Conservation (phyloP, 2,888 invertebrate genomes). For the Anoplius nigerrimus region DNA sequence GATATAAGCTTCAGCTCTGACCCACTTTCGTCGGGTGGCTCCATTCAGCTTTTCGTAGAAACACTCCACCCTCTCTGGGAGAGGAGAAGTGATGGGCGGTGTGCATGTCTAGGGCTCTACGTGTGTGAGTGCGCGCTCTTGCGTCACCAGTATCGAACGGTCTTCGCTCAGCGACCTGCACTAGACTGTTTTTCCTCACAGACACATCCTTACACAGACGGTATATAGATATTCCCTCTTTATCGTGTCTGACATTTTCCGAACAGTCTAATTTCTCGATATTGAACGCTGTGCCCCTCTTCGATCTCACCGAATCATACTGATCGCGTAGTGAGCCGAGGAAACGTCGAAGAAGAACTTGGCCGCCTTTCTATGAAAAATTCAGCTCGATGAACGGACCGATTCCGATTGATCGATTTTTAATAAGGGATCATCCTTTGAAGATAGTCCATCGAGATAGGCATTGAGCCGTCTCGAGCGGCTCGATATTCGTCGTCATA, state of each 20-base stretch:
- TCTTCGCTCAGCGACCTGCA: slow-evolving; percentile 20
- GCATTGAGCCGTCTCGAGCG: slow-evolving; percentile 40
- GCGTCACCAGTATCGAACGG: slow-evolving; percentile 67
- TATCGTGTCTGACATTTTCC: slow-evolving; percentile 3
- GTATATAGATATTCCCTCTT: background rate
- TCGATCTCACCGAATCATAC: background rate
- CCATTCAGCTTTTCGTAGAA: slow-evolving; percentile 68
- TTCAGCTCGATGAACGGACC: background rate
- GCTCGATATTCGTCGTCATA: slow-evolving; percentile 56
- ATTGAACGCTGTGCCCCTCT: background rate
- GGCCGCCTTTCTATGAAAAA: background rate
- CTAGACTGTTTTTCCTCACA: slow-evolving; percentile 4
- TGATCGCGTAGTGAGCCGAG: background rate
- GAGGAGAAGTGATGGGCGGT: too few species aligned
- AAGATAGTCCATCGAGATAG: background rate
- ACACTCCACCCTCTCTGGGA: slow-evolving; percentile 32
- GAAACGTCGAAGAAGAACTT: background rate
- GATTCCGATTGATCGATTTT: slow-evolving; percentile 20
- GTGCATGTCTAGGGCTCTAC: too few species aligned
- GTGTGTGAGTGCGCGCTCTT: slow-evolving; percentile 42
- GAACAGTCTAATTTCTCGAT: background rate
- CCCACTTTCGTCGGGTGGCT: slow-evolving; percentile 56
- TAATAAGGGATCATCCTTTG: slow-evolving; percentile 8
- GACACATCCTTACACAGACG: background rate
- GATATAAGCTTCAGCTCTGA: slow-evolving; percentile 48